Percentiles rank a stretch among this genome's conserved stretches.
phyloP scores from a whole-genome alignment of 92 coral and sea anemone genomes.

The Blastomussa wellsi region DNA sequence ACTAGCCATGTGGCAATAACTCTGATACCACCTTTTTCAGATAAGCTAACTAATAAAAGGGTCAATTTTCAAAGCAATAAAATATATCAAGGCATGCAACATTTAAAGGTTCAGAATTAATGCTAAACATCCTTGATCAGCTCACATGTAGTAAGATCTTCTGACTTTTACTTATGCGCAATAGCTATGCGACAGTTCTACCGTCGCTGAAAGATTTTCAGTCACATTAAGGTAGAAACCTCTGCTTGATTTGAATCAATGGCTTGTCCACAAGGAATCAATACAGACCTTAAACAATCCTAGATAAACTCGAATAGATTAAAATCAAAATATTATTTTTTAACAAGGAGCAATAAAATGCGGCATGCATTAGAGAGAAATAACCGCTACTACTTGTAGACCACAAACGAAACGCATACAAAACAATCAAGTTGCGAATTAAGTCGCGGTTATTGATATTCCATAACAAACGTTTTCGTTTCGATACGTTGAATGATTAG shows the following conservation, averaged over 20 bases:
- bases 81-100: background rate
- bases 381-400: background rate
- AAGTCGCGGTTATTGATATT: background rate
- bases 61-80: background rate
- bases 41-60: background rate
- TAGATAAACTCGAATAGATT: background rate
- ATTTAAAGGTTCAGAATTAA: background rate
- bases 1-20: background rate
- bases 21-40: background rate
- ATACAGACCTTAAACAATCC: background rate
- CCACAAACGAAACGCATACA: background rate
- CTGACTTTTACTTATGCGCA: background rate
- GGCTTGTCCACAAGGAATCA: background rate
- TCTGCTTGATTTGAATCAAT: background rate
- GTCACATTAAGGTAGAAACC: background rate
- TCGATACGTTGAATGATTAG: conserved; percentile 4
- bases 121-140: background rate
- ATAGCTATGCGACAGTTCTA: background rate
- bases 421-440: background rate
- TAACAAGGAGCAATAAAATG: background rate
- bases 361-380: background rate
- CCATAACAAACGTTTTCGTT: conserved; percentile 2
- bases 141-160: background rate
- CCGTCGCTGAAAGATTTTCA: background rate
- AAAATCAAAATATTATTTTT: conserved; percentile 2